These are phyloP conservation scores for Malurus alboscapulatus DNA, from an alignment of 2,113 vertebrate genomes.

Conservation along the genomic window DNA sequence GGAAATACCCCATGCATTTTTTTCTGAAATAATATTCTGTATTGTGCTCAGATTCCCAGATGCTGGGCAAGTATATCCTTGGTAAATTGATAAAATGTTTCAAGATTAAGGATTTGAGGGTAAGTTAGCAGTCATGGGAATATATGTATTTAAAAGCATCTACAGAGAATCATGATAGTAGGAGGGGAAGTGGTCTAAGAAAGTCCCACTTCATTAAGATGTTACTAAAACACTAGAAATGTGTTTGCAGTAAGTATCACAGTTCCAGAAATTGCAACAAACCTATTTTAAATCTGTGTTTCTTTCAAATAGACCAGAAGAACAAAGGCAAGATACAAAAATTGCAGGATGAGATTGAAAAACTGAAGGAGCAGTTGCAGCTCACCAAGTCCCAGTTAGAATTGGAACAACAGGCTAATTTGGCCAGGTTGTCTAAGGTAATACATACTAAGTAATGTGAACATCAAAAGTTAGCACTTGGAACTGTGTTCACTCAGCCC, in stretches of 20 bases:
- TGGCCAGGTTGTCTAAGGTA: constrained; percentile 80
- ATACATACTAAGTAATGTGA: background rate
- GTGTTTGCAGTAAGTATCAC: background rate
- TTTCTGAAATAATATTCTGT: background rate
- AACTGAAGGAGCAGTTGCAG: constrained; percentile 83
- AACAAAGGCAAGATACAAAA: constrained; percentile 76
- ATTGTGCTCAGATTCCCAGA: background rate
- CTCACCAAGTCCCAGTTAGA: constrained; percentile 83
- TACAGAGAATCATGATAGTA: background rate
- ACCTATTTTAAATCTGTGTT: background rate
- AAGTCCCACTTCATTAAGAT: background rate
- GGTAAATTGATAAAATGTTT: background rate
- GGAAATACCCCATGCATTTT: background rate
- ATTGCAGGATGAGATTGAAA: constrained; percentile 79
- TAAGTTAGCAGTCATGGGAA: background rate
- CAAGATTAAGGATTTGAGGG: background rate
- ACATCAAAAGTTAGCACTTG: background rate
- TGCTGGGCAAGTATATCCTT: background rate
- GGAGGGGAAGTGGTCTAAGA: background rate
- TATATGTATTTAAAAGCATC: background rate
- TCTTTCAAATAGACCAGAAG: constrained; percentile 76
- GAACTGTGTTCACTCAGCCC: background rate
- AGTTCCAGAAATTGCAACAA: background rate
- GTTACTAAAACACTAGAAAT: background rate
- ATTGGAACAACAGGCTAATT: constrained; percentile 78